phyloP scores from a whole-genome alignment of 1,140 invertebrate genomes.

The Colletes latitarsis region DNA sequence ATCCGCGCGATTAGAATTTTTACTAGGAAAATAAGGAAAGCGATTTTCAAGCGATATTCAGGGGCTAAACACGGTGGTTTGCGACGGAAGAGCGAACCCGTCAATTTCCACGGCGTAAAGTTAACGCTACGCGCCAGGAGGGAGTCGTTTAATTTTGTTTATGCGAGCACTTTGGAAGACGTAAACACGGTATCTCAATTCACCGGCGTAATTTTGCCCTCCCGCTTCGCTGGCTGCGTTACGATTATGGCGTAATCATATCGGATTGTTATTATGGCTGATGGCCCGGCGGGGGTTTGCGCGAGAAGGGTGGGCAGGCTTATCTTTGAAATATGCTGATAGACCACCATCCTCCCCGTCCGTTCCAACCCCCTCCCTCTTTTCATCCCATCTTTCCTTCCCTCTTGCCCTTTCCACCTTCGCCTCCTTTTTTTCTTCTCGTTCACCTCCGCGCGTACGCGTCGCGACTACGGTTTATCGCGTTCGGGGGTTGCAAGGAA shows the following conservation, averaged over 20 bases:
- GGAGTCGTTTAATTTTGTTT: slow-evolving; percentile 80
- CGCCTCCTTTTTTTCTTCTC: slow-evolving; percentile 35
- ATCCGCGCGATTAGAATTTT: too few relatives aligned
- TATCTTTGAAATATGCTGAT: slow-evolving; percentile 82
- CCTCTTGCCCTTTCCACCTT: slow-evolving; percentile 1
- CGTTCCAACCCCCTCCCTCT: slow-evolving; percentile 18
- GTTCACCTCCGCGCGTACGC: slow-evolving; percentile 4
- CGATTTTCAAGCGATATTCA: slow-evolving; percentile 23
- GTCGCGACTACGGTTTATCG: slow-evolving; percentile 59
- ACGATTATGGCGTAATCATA: slow-evolving; percentile 82
- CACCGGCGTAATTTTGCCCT: slow-evolving; percentile 78
- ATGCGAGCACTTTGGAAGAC: slow-evolving; percentile 79
- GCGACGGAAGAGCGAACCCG: not conserved
- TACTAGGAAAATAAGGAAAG: not conserved
- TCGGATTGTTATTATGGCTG: slow-evolving; percentile 82
- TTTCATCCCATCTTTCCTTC: slow-evolving; percentile 10
- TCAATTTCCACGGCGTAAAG: slow-evolving; percentile 20
- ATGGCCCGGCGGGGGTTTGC: slow-evolving; percentile 75
- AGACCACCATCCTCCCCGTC: slow-evolving; percentile 64
- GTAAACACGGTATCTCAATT: slow-evolving; percentile 82
- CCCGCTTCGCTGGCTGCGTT: slow-evolving; percentile 68
- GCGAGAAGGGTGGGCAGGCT: slow-evolving; percentile 70
- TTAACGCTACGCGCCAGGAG: slow-evolving; percentile 2
- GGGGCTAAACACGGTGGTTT: too few relatives aligned
- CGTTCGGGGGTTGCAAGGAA: slow-evolving; percentile 52